These are phyloP conservation scores for Rhinogobio ventralis DNA, from an alignment of 2,797 vertebrate species.

Conservation along the genomic window DNA sequence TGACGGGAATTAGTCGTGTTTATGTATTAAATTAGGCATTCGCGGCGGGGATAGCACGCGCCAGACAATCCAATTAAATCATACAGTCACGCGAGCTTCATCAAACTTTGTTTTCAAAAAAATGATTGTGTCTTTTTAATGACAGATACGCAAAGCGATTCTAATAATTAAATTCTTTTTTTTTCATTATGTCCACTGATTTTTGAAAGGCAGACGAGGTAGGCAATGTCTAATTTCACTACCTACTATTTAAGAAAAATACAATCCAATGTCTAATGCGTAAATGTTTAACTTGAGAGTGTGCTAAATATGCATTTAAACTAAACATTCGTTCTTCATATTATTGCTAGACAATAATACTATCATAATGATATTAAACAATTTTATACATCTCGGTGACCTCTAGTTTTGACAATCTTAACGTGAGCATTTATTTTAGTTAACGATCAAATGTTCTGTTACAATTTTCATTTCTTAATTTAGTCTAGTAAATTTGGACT, in stretches of 20 bases:
- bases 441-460: neutral
- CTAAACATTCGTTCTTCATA: neutral
- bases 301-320: neutral
- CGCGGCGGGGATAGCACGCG: constrained; percentile 45
- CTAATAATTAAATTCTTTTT: constrained; percentile 25
- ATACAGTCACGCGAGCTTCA: constrained; percentile 52
- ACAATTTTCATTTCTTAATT: neutral
- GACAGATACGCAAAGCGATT: constrained; percentile 16
- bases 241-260: constrained; percentile 24
- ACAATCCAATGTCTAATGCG: constrained; percentile 16
- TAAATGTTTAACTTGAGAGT: neutral
- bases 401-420: constrained; percentile 16
- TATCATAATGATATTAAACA: neutral
- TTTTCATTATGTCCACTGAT: constrained; percentile 3
- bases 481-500: neutral
- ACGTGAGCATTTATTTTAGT: neutral
- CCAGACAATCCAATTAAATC: constrained; percentile 61
- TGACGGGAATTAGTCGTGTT: constrained; percentile 28
- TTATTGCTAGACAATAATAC: neutral
- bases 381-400: neutral
- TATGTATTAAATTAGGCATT: constrained; percentile 49
- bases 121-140: constrained; percentile 10
- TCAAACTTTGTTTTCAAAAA: constrained; percentile 51
- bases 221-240: constrained; percentile 46
- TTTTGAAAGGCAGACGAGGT: constrained; percentile 26